Evolutionary conservation across 2,113 vertebrate genomes (phyloP), one percentile per base, ranked within the genome.

Genomic region (Ageneiosus marmoratus): DNA sequence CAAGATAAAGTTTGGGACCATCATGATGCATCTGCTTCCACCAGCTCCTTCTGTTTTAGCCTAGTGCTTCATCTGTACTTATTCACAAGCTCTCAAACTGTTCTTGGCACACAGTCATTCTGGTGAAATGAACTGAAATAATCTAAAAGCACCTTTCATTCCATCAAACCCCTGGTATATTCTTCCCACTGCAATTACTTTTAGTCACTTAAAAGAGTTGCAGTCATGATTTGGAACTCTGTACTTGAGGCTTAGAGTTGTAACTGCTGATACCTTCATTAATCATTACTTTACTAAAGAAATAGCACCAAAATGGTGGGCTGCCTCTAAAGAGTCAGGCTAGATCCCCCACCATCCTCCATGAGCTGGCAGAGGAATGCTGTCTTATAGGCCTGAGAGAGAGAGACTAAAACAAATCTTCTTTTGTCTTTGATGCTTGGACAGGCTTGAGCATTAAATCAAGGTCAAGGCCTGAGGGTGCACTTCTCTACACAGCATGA

Each of bases 311-410:
- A 20, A n/a, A 78, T 46, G 11, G 5, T 41, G 6, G 18, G 34
- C 46, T 15, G 85, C 85, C 18, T 34, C 79, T 75, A 79, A 91
- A 89, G 85, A 87, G 89, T 89, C 20, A 4, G 51, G 51, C 8
- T 16, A 7, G 41, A 16, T 90, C 87, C 87, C 84, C 63, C 70
- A 89, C 86, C 34, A 7, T 74, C 29, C 27, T 65, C 63, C 41
- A 51, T 75, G 79, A 48, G 37, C 34, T 44, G 27, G 70, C 27
- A 46, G 15, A 58, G 69, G 84, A 92, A 92, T 89, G 88, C 63
- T 65, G 63, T 81, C 27, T 87, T 58, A 77, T 86, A 87, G 84
- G 70, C 29, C 55, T 16, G 48, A 18, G 48, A 74, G 75, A 74
- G 75, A 80, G 41, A 41, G 32, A 60, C 16, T 22, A 65, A 80